Evolutionary conservation across 92 coral and sea anemone species (phyloP), one percentile per base, ranked within the genome.

Genomic region (Palythoa heliodiscus): DNA sequence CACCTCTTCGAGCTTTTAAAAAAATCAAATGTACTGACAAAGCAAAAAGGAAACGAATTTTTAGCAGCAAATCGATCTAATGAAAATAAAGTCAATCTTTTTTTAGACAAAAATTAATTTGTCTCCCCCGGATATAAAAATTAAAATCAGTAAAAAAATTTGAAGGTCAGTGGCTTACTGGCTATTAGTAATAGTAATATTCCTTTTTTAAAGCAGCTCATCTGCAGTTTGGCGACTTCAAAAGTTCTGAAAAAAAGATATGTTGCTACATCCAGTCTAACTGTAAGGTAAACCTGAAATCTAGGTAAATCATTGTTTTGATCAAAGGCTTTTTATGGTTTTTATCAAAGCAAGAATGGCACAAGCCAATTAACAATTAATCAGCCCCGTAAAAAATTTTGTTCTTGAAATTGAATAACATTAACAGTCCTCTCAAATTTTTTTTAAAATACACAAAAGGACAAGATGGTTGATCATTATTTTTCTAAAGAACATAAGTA

Each of bases 91-190:
- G 37, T 11, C 66, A 66, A 80, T 48, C 70, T 54, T 6, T 29
- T 61, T 67, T 75, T 29, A 15, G 72, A 66, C 43, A 66, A 67
- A 24, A 80, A 80, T 43, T 76, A 15, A 43, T 47, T 80, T 73
- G 58, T 25, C 5, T 24, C 38, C 60, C 35, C 84, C 64, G 74
- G 84, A 66, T 23, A 70, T 64, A 80, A n/a, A n/a, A n/a, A n/a
- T n/a, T n/a, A n/a, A 52, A 73, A 74, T 78, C 72, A 60, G 54
- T 43, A 43, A 43, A 43, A 43, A 61, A 78, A 37, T 0, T 20
- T n/a, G 38, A 61, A 78, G 83, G 83, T 61, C 83, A 43, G 50
- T 43, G 50, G 50, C 22, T 5, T 14, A 15, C 19, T 1, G 15
- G 55, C 63, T 10, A 15, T 12, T 20, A 12, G 66, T 12, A 60